phyloP scores from a whole-genome alignment of 2,113 vertebrate genomes.

The Aspiorhynchus laticeps region DNA sequence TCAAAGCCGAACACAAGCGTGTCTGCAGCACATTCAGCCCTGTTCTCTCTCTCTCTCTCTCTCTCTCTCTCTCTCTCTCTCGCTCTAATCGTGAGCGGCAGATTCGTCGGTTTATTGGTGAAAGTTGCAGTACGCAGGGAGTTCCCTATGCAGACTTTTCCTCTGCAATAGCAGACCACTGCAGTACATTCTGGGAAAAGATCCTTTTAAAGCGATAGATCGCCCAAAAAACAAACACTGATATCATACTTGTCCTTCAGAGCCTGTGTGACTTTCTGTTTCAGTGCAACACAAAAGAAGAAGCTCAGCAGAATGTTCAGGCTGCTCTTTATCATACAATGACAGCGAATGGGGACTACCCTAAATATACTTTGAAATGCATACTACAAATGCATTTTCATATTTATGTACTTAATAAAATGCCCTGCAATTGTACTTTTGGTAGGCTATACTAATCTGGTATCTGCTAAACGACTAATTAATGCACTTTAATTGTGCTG shows the following conservation, averaged over 20 bases:
- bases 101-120: constrained; percentile 48
- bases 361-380: too few species aligned
- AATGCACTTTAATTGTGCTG: too few species aligned
- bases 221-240: not conserved
- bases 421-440: too few species aligned
- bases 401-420: too few species aligned
- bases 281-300: not conserved
- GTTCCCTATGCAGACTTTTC: constrained; percentile 43
- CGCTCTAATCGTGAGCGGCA: constrained; percentile 37
- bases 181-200: not conserved
- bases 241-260: not conserved
- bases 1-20: constrained; percentile 44
- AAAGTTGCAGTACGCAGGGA: constrained; percentile 47
- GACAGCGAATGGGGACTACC: too few species aligned
- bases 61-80: not conserved
- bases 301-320: not conserved
- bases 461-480: too few species aligned
- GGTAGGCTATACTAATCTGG: too few species aligned
- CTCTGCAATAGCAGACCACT: not conserved
- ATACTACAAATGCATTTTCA: too few species aligned
- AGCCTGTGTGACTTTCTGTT: not conserved
- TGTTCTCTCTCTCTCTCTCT: constrained; percentile 25
- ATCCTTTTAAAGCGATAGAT: not conserved
- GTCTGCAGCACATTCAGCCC: not conserved
- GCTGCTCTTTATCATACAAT: not conserved